Evolutionary conservation across 2,797 vertebrate genomes (phyloP).

Genomic region (Mergus octosetaceus): DNA sequence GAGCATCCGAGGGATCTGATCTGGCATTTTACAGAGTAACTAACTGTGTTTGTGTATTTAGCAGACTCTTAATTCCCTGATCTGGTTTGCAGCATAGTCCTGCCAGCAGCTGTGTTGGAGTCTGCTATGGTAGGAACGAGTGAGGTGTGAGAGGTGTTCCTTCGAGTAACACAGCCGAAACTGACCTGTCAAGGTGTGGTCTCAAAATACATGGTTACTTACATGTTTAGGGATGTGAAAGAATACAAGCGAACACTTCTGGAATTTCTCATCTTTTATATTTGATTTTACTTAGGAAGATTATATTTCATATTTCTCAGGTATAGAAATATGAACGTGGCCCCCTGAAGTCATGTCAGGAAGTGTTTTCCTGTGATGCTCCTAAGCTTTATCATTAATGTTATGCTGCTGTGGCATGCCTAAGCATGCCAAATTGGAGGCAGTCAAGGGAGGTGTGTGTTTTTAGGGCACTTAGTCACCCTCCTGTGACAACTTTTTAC

Average conservation of each 20-base stretch:
- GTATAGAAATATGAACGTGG: background rate
- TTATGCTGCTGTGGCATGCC: background rate
- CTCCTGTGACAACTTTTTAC: background rate
- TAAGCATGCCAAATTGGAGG: background rate
- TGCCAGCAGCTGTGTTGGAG: background rate
- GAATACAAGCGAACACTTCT: background rate
- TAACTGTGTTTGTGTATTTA: background rate
- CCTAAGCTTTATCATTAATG: background rate
- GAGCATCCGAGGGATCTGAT: accelerated
- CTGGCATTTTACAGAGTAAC: background rate
- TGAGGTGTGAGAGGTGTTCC: background rate
- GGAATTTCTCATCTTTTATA: background rate
- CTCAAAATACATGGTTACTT: background rate
- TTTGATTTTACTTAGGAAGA: background rate
- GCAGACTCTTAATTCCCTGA: background rate
- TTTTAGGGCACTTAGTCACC: slow-evolving; percentile 15
- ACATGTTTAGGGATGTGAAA: background rate
- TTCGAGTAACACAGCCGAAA: background rate
- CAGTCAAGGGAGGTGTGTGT: background rate
- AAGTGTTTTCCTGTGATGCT: background rate
- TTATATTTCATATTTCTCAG: background rate
- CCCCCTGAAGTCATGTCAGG: background rate
- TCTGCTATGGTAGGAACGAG: background rate
- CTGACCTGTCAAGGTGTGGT: background rate
- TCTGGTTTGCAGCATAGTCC: too few species aligned